Conservation (phyloP, 2,888 invertebrate genomes). For the Entomobrya proxima region DNA sequence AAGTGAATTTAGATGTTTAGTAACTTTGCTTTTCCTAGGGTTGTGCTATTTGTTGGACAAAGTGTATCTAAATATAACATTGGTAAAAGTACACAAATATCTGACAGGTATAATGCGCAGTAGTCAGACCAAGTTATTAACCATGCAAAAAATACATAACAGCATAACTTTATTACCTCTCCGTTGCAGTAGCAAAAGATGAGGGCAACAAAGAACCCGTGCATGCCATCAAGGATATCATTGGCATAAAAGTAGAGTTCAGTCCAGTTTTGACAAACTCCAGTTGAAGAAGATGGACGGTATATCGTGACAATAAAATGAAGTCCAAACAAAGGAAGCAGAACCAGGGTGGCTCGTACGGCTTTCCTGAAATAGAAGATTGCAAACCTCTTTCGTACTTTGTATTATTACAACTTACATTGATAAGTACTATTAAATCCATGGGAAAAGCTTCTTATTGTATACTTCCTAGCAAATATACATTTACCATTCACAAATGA, state of each 20-base stretch:
- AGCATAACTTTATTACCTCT: constrained; percentile 76
- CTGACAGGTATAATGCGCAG: no score
- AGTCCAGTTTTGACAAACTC: constrained; percentile 75
- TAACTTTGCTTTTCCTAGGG: no score
- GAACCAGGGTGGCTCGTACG: constrained; percentile 78
- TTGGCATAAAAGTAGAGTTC: constrained; percentile 78
- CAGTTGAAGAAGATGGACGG: constrained; percentile 55
- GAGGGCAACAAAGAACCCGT: constrained; percentile 77
- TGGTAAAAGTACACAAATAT: no score
- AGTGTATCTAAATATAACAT: no score
- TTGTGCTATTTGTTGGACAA: no score
- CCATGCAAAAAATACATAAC: background rate
- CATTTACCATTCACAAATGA: background rate
- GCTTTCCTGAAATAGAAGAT: constrained; percentile 78
- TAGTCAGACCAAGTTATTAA: no score
- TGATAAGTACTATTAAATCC: background rate
- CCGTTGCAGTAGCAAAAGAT: constrained; percentile 78
- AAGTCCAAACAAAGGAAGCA: constrained; percentile 79
- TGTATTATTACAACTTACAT: background rate
- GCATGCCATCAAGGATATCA: constrained; percentile 78
- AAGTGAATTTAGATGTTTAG: no score
- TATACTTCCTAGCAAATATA: background rate
- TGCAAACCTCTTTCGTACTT: constrained; percentile 15
- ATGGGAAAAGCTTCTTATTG: background rate
- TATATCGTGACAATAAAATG: constrained; percentile 76